Conservation (phyloP, 2,797 vertebrate genomes). For the Characodon lateralis region DNA sequence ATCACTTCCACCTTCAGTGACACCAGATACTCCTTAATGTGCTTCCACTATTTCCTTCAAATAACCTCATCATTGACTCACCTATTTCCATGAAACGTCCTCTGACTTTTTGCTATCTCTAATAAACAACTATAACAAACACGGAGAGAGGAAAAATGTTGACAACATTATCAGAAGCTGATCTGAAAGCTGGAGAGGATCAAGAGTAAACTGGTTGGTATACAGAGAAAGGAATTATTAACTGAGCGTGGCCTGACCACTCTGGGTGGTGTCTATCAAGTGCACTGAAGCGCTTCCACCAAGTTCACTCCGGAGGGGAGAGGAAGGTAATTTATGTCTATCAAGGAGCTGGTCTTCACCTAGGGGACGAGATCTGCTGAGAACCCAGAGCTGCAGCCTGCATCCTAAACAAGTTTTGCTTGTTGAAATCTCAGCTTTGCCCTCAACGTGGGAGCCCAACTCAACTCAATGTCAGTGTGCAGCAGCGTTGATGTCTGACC, state of each 20-base stretch:
- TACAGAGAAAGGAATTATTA: slow-evolving; percentile 68
- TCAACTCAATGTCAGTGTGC: background rate
- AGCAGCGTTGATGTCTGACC: background rate
- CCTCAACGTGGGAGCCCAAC: slow-evolving; percentile 9
- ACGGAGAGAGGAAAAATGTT: slow-evolving; percentile 25
- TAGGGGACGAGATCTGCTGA: slow-evolving; percentile 65
- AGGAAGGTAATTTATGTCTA: slow-evolving; percentile 79
- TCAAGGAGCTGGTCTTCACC: slow-evolving; percentile 75
- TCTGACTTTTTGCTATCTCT: slow-evolving; percentile 16
- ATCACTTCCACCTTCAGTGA: slow-evolving; percentile 48
- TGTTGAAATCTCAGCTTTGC: slow-evolving; percentile 21
- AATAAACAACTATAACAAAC: slow-evolving; percentile 33
- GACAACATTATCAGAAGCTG: slow-evolving; percentile 27
- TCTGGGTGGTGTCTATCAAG: slow-evolving; percentile 80
- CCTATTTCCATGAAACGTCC: slow-evolving; percentile 34
- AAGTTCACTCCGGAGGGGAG: slow-evolving; percentile 72
- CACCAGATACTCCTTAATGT: slow-evolving; percentile 66
- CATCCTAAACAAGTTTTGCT: slow-evolving; percentile 64
- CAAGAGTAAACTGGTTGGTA: slow-evolving; percentile 32
- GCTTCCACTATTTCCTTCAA: slow-evolving; percentile 43
- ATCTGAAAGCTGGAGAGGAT: slow-evolving; percentile 25
- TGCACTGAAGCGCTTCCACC: slow-evolving; percentile 76
- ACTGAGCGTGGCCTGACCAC: slow-evolving; percentile 60
- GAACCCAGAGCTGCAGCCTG: slow-evolving; percentile 48
- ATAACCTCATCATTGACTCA: slow-evolving; percentile 31